Percentiles rank a stretch among this genome's conserved stretches.
phyloP scores from a whole-genome alignment of 2,113 vertebrate species.

The Polypterus senegalus region DNA sequence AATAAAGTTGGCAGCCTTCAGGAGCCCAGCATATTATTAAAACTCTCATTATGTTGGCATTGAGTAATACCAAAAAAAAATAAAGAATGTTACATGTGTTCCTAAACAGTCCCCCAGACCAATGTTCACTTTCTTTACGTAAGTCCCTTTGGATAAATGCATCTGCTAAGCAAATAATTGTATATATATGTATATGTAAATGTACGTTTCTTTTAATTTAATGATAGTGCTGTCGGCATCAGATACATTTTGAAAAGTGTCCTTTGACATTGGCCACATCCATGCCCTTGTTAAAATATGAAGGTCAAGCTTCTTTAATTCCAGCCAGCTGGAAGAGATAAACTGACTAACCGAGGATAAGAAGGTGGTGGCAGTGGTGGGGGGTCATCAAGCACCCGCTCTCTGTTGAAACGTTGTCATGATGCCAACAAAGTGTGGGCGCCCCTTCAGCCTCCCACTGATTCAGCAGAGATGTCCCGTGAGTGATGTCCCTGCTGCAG shows the following conservation, averaged over 20 bases:
- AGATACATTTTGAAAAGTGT: not conserved
- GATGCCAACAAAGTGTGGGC: not conserved
- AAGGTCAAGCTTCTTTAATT: constrained; percentile 1
- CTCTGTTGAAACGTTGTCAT: not conserved
- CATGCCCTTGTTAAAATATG: not conserved
- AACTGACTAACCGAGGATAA: not conserved
- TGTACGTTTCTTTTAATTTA: not conserved
- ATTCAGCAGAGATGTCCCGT: not conserved
- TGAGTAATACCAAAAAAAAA: too few relatives aligned
- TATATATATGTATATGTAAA: too few relatives aligned
- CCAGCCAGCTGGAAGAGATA: not conserved
- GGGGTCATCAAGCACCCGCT: not conserved
- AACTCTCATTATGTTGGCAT: too few relatives aligned
- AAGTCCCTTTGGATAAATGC: too few relatives aligned
- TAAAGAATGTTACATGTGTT: too few relatives aligned
- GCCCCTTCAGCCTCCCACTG: not conserved
- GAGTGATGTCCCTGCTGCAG: constrained; percentile 6
- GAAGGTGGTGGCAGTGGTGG: not conserved
- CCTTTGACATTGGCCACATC: too few relatives aligned
- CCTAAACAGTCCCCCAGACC: too few relatives aligned
- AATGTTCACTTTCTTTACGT: too few relatives aligned
- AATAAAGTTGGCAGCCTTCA: too few relatives aligned
- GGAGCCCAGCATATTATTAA: too few relatives aligned
- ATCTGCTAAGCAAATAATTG: too few relatives aligned
- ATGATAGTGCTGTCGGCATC: not conserved